phyloP scores from a whole-genome alignment of 2,797 vertebrate genomes.

The Fundulus diaphanus region DNA sequence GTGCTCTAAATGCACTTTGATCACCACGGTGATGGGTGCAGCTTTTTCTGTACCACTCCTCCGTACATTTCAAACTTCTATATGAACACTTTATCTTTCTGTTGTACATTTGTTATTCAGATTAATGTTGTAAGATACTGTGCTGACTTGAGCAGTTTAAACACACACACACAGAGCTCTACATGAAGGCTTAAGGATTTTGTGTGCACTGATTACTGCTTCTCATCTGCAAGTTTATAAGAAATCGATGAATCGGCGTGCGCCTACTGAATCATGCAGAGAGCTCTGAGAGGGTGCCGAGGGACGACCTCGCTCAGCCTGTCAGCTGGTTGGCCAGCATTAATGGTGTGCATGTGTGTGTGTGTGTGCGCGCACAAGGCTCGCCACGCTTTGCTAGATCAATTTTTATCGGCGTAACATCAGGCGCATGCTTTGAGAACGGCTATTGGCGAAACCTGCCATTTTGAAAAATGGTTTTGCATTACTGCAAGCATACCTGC shows the following conservation, averaged over 20 bases:
- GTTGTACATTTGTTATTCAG: background rate
- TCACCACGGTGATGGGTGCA: background rate
- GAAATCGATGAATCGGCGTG: constrained; percentile 63
- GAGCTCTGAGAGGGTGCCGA: constrained; percentile 31
- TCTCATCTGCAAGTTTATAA: constrained; percentile 72
- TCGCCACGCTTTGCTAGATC: constrained; percentile 58
- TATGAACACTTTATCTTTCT: background rate
- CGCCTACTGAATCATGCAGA: constrained; percentile 65
- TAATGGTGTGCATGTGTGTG: constrained; percentile 58
- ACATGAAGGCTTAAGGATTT: constrained; percentile 24
- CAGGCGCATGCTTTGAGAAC: constrained; percentile 13
- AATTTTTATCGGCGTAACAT: constrained; percentile 60
- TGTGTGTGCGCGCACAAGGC: constrained; percentile 42
- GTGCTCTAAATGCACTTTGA: background rate
- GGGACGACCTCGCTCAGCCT: constrained; percentile 31
- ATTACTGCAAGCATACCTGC: constrained; percentile 7
- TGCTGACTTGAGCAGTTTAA: constrained; percentile 1
- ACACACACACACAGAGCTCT: constrained; percentile 5
- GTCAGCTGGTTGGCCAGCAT: constrained; percentile 65
- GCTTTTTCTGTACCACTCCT: background rate
- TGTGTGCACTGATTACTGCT: constrained; percentile 46
- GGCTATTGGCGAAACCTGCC: constrained; percentile 30
- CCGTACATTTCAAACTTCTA: background rate
- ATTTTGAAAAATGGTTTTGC: constrained; percentile 44
- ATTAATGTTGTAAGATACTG: constrained; percentile 17